Base-by-base conservation (phyloP, 2,888 invertebrate genomes). In the Tiliacea citrago region DNA sequence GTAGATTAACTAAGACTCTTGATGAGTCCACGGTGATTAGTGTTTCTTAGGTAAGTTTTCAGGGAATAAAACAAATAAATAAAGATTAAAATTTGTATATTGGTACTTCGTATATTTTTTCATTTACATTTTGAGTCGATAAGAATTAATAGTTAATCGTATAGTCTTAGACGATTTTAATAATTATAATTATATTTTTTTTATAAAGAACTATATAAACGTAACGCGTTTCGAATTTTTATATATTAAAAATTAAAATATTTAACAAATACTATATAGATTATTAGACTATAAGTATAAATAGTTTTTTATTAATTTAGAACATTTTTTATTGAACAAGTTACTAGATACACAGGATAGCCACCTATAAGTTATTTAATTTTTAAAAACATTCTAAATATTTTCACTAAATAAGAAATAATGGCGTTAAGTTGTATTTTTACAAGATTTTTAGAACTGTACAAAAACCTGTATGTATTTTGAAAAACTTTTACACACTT, bases 81-180 rank as follows among this genome's bases (percentile, higher is more conserved):
- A 95, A 96, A 96, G 96, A 96, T 96, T 96, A 95, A 96, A 96
- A 96, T 95, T 96, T 96, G 96, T 96, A 96, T 96, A 96, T 96
- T 96, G 96, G 96, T 96, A 96, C 96, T 95, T 96, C 96, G 96
- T 96, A 96, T 96, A 96, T 94, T 95, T 92, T 92, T 93, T 95
- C 93, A 95, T 96, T 96, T 96, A 96, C 96, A 95, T 92, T 92
- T 93, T 93, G 94, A 95, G 92, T 96, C 94, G 92, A 94, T 95
- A 94, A 95, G 94, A 95, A 93, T 94, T 92, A 94, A 91, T 94
- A 94, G 91, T 93, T 92, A 93, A 89, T 93, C 92, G 92, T 93
- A 94, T 95, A 92, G 92, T 92, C 92, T 93, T 94, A 94, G 91
- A 94, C 90, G 92, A 94, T 92, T 92, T 92, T 91, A 90, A 86